Base-by-base conservation (phyloP, 2,888 invertebrate genomes). In the Corbicula japonica region DNA sequence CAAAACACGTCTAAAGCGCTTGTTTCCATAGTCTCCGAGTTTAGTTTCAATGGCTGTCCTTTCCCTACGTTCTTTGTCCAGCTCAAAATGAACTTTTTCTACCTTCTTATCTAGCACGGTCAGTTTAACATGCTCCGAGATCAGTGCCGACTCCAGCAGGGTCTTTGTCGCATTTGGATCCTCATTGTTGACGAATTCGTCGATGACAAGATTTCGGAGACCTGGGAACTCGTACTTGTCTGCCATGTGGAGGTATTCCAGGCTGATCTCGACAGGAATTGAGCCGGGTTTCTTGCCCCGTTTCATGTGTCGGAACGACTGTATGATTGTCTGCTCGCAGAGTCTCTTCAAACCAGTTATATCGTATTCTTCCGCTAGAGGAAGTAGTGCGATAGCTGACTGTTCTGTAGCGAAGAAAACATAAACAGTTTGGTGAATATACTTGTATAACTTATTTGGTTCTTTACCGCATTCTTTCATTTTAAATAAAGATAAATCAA, bases 311-410 rank as follows among this genome's bases (percentile, higher is more conserved):
- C 62, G 34, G 38, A 80, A 83, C 1, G 80, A 69, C 23, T 71
- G 73, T 15, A 76, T 76, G 15, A 80, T 80, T 26, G 80, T 80
- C 62, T 80, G 60, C 63, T 83, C 83, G 56, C 83, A 83, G 4
- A 80, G 65, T 15, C 44, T 41, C 38, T 83, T 83, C 41, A 83
- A 58, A 28, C 83, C 70, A 8, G 41, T 52, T 12, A 83, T 80
- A 26, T 78, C 78, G 54, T 83, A 83, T 58, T 83, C 83, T 21
- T 77, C 80, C 70, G 83, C 80, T 1, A 83, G 68, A 41, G 83
- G 83, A 48, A 83, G 76, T 23, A 83, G 76, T 48, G 80, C 78
- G 26, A 83, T 77, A 0, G 83, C 83, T 5, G 80, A 80, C 44
- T 83, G 80, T 32, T 83, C 83, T 83, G 70, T 28, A 80, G 72